phyloP scores from a whole-genome alignment of 2,113 vertebrate species.

The Neotoma lepida region DNA sequence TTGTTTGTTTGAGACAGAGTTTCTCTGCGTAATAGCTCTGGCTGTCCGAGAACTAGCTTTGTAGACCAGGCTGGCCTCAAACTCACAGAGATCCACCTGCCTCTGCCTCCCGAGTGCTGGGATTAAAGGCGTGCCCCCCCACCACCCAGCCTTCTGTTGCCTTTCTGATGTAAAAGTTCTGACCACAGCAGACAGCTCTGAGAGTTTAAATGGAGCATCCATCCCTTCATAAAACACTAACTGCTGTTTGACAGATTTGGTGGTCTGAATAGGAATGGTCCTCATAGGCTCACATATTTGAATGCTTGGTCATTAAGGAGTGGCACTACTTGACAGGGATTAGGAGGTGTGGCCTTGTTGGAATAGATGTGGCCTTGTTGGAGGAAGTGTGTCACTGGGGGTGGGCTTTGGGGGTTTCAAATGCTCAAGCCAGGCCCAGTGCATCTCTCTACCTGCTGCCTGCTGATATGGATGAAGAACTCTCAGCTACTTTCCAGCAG shows the following conservation, averaged over 20 bases:
- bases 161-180: slow-evolving; percentile 9
- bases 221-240: slow-evolving; percentile 32
- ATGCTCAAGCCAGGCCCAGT: neutral
- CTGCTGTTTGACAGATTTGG: neutral
- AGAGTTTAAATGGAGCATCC: neutral
- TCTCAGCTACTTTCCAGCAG: neutral
- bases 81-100: too few relatives aligned
- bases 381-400: neutral
- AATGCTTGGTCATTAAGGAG: neutral
- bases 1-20: neutral
- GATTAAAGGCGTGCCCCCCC: too few relatives aligned
- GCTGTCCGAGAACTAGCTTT: too few relatives aligned
- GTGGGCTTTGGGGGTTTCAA: neutral
- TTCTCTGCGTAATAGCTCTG: too few relatives aligned
- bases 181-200: neutral
- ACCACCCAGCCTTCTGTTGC: neutral
- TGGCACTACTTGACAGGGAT: neutral
- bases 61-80: too few relatives aligned
- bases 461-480: neutral
- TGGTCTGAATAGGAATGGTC: neutral
- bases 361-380: neutral
- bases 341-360: neutral
- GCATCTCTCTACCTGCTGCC: neutral
- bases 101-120: too few relatives aligned
- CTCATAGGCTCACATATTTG: neutral